These are phyloP conservation scores for Chrysomallon squamiferum DNA, from an alignment of 1,140 invertebrate species.

Conservation along the genomic window DNA sequence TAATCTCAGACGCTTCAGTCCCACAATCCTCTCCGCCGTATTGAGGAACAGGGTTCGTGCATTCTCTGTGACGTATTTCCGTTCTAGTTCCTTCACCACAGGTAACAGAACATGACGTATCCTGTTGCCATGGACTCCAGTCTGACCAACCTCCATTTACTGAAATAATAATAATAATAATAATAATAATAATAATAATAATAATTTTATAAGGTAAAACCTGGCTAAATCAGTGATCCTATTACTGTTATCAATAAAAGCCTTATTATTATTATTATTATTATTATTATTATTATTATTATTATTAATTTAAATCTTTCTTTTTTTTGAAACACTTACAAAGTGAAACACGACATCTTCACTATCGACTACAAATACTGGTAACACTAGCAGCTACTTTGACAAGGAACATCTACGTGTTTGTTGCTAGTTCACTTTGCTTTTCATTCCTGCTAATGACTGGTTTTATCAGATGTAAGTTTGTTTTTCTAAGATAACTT, in stretches of 20 bases:
- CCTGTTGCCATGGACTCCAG: slow-evolving; percentile 8
- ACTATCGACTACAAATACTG: no score
- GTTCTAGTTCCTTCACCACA: slow-evolving; percentile 13
- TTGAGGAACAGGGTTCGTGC: slow-evolving; percentile 22
- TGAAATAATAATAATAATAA: not conserved
- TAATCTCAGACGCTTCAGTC: not conserved
- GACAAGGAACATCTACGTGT: no score
- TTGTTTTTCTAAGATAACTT: no score
- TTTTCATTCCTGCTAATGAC: no score
- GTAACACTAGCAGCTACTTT: no score
- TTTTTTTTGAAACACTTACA: no score
- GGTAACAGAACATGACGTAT: slow-evolving; percentile 7
- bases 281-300: no score
- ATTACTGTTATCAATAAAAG: not conserved
- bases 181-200: not conserved
- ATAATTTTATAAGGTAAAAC: not conserved
- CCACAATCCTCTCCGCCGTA: slow-evolving; percentile 22
- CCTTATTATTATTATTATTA: no score
- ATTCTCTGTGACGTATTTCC: slow-evolving; percentile 7
- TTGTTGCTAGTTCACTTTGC: no score
- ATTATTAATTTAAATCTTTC: no score
- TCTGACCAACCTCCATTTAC: slow-evolving; percentile 26
- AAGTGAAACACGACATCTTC: no score
- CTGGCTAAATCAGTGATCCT: not conserved
- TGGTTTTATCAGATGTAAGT: no score